Percentiles rank a stretch among this genome's conserved stretches.
Evolutionary conservation across 53 echinoderm and acorn worm species (phyloP).

Genomic region (Mesocentrotus franciscanus): DNA sequence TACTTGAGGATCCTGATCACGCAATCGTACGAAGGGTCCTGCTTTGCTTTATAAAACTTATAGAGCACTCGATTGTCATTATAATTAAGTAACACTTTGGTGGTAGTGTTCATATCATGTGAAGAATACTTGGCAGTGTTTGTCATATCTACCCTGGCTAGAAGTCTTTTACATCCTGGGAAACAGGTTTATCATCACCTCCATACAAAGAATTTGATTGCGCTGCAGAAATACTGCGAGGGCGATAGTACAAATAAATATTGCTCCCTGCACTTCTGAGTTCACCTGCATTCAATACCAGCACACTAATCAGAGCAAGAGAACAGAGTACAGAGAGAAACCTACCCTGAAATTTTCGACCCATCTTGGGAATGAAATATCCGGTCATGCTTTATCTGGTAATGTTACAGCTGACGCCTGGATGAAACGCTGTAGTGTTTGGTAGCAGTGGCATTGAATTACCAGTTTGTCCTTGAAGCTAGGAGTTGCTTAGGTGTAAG

Average conservation of each 20-base stretch:
- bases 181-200: not conserved
- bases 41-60: constrained; percentile 52
- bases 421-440: too few species aligned
- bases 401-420: too few species aligned
- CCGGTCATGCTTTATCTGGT: not conserved
- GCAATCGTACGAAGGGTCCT: constrained; percentile 58
- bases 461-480: not conserved
- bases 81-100: constrained; percentile 37
- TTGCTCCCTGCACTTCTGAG: constrained; percentile 20
- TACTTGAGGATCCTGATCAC: constrained; percentile 62
- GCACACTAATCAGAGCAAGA: constrained; percentile 44
- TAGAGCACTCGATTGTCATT: constrained; percentile 57
- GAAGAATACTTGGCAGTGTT: not conserved
- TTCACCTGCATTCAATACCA: constrained; percentile 43
- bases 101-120: not conserved
- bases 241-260: constrained; percentile 39
- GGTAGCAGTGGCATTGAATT: not conserved
- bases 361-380: constrained; percentile 29
- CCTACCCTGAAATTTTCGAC: constrained; percentile 39
- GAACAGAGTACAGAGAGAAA: constrained; percentile 49
- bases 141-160: not conserved
- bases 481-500: not conserved
- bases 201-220: not conserved
- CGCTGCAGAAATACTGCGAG: not conserved
- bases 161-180: constrained; percentile 37